Percentiles rank a stretch among this genome's conserved stretches.
Conservation (phyloP, 2,113 vertebrate species). For the Triplophysa rosa region DNA sequence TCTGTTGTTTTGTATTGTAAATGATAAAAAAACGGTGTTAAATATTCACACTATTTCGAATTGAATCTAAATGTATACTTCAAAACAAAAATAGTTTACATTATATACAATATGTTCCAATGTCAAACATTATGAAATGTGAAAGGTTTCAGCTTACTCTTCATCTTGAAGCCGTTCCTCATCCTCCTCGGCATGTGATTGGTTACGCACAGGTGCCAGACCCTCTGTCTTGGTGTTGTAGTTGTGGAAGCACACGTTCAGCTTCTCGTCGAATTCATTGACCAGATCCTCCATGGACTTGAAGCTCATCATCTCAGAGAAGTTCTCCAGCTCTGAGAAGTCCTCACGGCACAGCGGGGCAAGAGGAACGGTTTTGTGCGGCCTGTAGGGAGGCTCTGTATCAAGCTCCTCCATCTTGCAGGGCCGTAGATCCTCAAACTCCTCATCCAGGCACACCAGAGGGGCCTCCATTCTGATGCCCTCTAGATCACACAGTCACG, state of each 20-base stretch:
- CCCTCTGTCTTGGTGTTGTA: slow-evolving; percentile 92
- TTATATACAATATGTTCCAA: no score
- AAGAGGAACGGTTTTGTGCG: slow-evolving; percentile 72
- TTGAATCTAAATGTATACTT: no score
- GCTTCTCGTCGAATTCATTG: slow-evolving; percentile 93
- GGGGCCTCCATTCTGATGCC: slow-evolving; percentile 85
- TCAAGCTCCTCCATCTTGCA: slow-evolving; percentile 77
- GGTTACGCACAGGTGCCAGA: slow-evolving; percentile 86
- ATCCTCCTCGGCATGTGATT: slow-evolving; percentile 83
- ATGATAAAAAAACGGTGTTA: no score
- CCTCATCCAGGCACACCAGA: slow-evolving; percentile 89
- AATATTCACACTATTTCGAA: no score
- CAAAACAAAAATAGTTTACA: no score
- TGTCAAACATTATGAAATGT: no score
- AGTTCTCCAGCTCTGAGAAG: slow-evolving; percentile 92
- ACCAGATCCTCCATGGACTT: slow-evolving; percentile 96
- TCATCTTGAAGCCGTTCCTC: slow-evolving; percentile 88
- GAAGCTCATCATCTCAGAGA: slow-evolving; percentile 95
- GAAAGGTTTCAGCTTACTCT: slow-evolving; percentile 78
- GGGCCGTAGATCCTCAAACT: slow-evolving; percentile 88
- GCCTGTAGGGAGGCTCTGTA: slow-evolving; percentile 65
- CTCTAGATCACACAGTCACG: slow-evolving; percentile 46
- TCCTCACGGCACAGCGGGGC: slow-evolving; percentile 81
- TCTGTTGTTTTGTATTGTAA: no score
- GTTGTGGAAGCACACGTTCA: slow-evolving; percentile 93